These are phyloP conservation scores for Mustelus asterias DNA, from an alignment of 2,113 vertebrate species.

Conservation along the genomic window DNA sequence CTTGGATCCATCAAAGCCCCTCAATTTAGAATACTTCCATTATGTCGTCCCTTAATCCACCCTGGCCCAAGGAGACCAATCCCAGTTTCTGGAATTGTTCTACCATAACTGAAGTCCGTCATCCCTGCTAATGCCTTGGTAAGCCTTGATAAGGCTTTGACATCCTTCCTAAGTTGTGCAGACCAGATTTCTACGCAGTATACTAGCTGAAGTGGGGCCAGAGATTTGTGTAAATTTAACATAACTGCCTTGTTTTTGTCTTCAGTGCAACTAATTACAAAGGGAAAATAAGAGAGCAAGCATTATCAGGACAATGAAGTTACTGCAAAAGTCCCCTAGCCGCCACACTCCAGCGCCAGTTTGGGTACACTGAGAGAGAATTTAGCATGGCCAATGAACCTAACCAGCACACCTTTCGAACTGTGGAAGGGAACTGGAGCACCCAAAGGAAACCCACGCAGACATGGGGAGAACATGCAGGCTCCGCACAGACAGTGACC, in stretches of 20 bases:
- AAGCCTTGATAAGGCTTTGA: not conserved
- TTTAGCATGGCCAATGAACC: too few relatives aligned
- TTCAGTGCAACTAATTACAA: not conserved
- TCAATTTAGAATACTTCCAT: not conserved
- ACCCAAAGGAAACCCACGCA: too few relatives aligned
- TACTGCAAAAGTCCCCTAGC: too few relatives aligned
- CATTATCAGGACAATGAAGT: not conserved
- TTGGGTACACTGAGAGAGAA: too few relatives aligned
- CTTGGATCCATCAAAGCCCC: not conserved
- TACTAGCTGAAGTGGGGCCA: not conserved
- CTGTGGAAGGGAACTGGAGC: too few relatives aligned
- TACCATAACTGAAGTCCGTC: not conserved
- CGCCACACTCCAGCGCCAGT: too few relatives aligned
- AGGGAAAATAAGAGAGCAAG: not conserved
- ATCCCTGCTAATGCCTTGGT: not conserved
- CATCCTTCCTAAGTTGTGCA: not conserved
- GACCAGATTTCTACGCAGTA: not conserved
- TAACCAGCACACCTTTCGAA: too few relatives aligned
- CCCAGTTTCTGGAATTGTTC: not conserved
- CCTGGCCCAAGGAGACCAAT: not conserved
- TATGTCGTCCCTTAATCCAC: not conserved
- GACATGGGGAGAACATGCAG: too few relatives aligned
- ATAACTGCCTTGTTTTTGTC: not conserved
- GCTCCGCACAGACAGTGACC: too few relatives aligned
- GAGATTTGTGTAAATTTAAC: not conserved